A percentile compares a stretch with the other conserved stretches of the same genome.
These are phyloP conservation scores for Montipora cactus DNA, from an alignment of 64 coral and sea anemone species.

Conservation along the genomic window DNA sequence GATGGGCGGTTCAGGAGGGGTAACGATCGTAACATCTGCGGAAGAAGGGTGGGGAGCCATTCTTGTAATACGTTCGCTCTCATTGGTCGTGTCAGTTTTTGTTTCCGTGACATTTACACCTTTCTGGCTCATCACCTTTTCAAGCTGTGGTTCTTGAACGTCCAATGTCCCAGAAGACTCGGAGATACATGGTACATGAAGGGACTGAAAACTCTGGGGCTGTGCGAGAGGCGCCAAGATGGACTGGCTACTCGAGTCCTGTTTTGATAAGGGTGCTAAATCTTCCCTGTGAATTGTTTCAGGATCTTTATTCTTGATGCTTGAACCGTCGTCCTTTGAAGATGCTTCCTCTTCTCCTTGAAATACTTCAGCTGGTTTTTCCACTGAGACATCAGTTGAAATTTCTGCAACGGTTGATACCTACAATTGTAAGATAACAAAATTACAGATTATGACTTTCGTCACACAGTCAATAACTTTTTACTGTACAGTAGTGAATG, in stretches of 20 bases:
- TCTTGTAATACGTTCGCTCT: too few relatives aligned
- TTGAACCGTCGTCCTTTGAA: background rate
- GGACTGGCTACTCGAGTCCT: slow-evolving; percentile 55
- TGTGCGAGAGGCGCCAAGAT: slow-evolving; percentile 32
- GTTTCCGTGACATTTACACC: background rate
- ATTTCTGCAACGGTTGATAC: background rate
- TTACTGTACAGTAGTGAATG: too few relatives aligned
- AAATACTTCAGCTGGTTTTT: background rate
- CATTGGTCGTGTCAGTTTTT: background rate
- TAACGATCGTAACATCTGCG: background rate
- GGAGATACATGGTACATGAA: background rate
- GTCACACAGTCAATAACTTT: too few relatives aligned
- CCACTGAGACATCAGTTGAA: background rate
- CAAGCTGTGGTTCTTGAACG: background rate
- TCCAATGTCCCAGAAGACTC: background rate
- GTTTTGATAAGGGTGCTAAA: slow-evolving; percentile 21
- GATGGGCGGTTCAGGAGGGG: background rate
- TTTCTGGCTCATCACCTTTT: background rate
- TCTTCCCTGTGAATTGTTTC: slow-evolving; percentile 17
- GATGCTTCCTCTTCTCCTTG: background rate
- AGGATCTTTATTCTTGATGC: background rate
- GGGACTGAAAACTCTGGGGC: background rate
- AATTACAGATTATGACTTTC: too few relatives aligned
- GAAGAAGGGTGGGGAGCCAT: background rate
- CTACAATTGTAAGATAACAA: background rate